A percentile compares a stretch with the other conserved stretches of the same genome.
Evolutionary conservation across 1,140 invertebrate genomes (phyloP).

Genomic region (Drosophila rufa): DNA sequence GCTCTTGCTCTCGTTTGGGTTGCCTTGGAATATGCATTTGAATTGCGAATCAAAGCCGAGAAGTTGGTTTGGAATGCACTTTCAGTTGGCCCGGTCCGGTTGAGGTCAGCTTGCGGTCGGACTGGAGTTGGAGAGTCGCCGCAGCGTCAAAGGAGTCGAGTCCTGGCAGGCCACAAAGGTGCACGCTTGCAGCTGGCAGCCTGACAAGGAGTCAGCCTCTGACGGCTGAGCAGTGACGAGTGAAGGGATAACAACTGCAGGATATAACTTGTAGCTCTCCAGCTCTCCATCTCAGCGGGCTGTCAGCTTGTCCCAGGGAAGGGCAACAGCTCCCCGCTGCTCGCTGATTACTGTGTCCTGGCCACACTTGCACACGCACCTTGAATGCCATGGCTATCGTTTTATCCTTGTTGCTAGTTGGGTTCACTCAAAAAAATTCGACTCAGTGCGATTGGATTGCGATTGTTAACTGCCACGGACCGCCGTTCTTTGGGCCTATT

Average conservation of each 20-base stretch:
- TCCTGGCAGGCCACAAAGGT: no score
- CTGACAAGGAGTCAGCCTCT: conserved; percentile 5
- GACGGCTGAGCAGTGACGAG: neutral
- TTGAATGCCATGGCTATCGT: conserved; percentile 76
- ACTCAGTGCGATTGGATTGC: conserved; percentile 23
- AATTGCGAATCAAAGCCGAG: neutral
- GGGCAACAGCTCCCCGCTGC: neutral
- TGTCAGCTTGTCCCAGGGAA: neutral
- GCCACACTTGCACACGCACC: conserved; percentile 61
- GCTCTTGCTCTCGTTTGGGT: conserved; percentile 22
- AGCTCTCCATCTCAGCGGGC: neutral
- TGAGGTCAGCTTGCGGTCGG: conserved; percentile 9
- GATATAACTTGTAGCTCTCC: neutral
- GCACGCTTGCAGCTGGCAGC: conserved; percentile 5
- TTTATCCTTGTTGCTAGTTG: conserved; percentile 16
- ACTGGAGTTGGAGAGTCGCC: neutral
- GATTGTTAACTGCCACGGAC: conserved; percentile 70
- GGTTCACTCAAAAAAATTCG: conserved; percentile 49
- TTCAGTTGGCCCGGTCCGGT: neutral
- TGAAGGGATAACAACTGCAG: conserved; percentile 40
- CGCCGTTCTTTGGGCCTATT: conserved; percentile 79
- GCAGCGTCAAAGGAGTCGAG: no score
- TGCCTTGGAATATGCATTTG: conserved; percentile 8
- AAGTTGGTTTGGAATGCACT: conserved; percentile 8
- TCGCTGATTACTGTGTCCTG: neutral